These are phyloP conservation scores for Dryocosmus kuriphilus DNA, from an alignment of 2,888 invertebrate genomes.

Conservation along the genomic window DNA sequence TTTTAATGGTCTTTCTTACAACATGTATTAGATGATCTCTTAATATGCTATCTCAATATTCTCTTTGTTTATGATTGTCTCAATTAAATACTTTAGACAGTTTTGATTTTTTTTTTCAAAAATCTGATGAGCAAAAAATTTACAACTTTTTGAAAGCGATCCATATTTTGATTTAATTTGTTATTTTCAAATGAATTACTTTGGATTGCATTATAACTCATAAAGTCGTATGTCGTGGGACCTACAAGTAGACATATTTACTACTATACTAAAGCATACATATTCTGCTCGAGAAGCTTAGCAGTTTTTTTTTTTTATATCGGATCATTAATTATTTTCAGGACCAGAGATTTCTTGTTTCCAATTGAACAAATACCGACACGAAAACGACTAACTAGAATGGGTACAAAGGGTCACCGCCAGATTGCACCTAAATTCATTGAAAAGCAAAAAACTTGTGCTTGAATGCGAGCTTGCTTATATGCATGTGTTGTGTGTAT, in stretches of 20 bases:
- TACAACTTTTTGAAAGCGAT: too few species aligned
- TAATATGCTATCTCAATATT: too few species aligned
- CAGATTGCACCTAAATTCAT: constrained; percentile 27
- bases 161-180: too few species aligned
- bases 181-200: too few species aligned
- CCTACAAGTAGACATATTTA: background rate
- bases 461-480: too few species aligned
- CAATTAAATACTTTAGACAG: too few species aligned
- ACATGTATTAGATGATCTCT: too few species aligned
- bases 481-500: background rate
- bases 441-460: background rate
- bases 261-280: background rate
- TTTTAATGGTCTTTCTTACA: too few species aligned
- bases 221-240: background rate
- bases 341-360: constrained; percentile 21
- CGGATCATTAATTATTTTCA: constrained; percentile 41
- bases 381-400: background rate
- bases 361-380: constrained; percentile 15
- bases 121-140: too few species aligned
- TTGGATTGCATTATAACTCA: background rate
- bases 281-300: background rate
- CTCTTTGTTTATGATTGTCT: too few species aligned
- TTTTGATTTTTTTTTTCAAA: too few species aligned
- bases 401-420: background rate
- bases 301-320: background rate